These are phyloP conservation scores for Caenorhabditis macrosperma DNA, from an alignment of 2,888 invertebrate genomes.

Conservation along the genomic window DNA sequence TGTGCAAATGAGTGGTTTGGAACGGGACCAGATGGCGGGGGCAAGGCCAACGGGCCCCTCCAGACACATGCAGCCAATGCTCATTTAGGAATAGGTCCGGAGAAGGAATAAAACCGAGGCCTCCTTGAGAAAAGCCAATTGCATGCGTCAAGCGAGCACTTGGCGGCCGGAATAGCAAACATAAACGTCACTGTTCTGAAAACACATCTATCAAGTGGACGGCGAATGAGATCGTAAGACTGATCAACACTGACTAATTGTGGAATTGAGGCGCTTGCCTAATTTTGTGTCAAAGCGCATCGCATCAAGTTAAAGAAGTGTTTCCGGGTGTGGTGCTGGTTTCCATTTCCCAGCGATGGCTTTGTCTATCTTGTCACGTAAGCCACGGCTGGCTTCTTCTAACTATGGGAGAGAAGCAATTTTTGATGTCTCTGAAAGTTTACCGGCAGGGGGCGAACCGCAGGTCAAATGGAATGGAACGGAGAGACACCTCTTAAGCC, in stretches of 20 bases:
- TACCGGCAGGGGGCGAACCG: not conserved
- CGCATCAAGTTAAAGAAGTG: not conserved
- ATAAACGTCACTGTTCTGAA: slow-evolving; percentile 35
- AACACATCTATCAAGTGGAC: not conserved
- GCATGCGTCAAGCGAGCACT: slow-evolving; percentile 5
- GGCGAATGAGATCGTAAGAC: not conserved
- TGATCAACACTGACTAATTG: not conserved
- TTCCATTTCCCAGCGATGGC: not conserved
- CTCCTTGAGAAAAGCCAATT: not conserved
- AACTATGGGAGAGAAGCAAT: too few species aligned
- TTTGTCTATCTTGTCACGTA: not conserved
- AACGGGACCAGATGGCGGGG: slow-evolving; percentile 4
- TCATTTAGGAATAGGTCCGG: not conserved
- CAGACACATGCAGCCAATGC: not conserved
- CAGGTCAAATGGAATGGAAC: slow-evolving; percentile 19
- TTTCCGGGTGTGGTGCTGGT: not conserved
- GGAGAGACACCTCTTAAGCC: slow-evolving; percentile 25
- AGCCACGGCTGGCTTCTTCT: too few species aligned
- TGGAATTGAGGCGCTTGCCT: not conserved
- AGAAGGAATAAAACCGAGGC: not conserved
- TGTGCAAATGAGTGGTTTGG: not conserved
- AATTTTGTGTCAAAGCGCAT: slow-evolving; percentile 3
- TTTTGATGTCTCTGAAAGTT: too few species aligned
- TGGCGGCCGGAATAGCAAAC: slow-evolving; percentile 5
- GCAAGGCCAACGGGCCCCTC: not conserved